Percentiles rank a stretch among this genome's conserved stretches.
These are phyloP conservation scores for Listrodromus nycthemerus DNA, from an alignment of 2,888 invertebrate species.

Conservation along the genomic window DNA sequence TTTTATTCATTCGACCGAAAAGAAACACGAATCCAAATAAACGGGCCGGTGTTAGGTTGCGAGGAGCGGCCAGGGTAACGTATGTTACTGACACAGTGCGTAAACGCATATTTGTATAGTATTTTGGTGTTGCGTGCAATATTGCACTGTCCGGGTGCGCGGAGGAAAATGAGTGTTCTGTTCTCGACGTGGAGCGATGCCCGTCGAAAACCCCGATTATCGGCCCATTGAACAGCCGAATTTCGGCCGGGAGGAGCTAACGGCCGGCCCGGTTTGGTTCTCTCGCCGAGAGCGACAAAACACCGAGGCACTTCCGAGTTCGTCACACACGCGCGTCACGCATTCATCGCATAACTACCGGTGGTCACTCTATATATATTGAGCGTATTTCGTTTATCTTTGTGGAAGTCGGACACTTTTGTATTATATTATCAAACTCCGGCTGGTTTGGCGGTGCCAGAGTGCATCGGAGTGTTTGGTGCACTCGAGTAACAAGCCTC, in stretches of 20 bases:
- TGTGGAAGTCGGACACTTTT: constrained; percentile 1
- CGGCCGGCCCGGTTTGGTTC: constrained; percentile 43
- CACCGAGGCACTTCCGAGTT: constrained; percentile 3
- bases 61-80: constrained; percentile 50
- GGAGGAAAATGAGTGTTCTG: constrained; percentile 33
- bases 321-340: not conserved
- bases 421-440: constrained; percentile 27
- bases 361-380: not conserved
- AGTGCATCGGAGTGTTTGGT: not conserved
- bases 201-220: constrained; percentile 67
- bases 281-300: constrained; percentile 20
- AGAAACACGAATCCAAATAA: constrained; percentile 18
- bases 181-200: constrained; percentile 39
- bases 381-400: not conserved
- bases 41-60: constrained; percentile 24
- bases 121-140: constrained; percentile 7
- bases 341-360: constrained; percentile 11
- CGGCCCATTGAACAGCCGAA: constrained; percentile 68
- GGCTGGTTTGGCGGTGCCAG: not conserved
- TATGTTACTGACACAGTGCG: constrained; percentile 38
- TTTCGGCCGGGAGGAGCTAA: constrained; percentile 54
- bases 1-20: constrained; percentile 55
- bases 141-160: not conserved
- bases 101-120: constrained; percentile 10
- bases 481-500: constrained; percentile 14